Conservation (phyloP, 2,888 invertebrate genomes). For the Rhyacophila evoluta region DNA sequence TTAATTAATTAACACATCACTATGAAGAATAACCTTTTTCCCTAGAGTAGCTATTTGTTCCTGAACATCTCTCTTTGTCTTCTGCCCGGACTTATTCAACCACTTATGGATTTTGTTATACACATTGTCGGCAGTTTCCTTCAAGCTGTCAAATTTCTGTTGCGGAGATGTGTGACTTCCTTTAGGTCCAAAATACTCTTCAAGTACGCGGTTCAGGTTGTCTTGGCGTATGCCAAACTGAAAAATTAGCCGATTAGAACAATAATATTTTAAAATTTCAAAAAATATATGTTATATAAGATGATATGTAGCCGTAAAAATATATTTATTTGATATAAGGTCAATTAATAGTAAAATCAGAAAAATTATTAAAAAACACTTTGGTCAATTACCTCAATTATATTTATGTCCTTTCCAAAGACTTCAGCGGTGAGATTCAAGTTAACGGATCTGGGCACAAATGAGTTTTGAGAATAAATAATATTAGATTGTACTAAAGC, state of each 20-base stretch:
- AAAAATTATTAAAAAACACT: too few relatives aligned
- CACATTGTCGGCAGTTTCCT: conserved; percentile 57
- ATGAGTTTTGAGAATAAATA: conserved; percentile 87
- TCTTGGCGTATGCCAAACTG: conserved; percentile 81
- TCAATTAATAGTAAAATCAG: too few relatives aligned
- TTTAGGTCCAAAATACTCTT: conserved; percentile 81
- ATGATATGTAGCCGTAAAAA: too few relatives aligned
- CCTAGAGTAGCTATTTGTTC: conserved; percentile 37
- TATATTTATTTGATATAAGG: too few relatives aligned
- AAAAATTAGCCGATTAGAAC: conserved; percentile 17
- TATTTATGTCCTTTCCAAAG: conserved; percentile 82
- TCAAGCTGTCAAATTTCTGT: conserved; percentile 60
- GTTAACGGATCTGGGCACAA: conserved; percentile 78
- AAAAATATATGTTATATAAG: too few relatives aligned
- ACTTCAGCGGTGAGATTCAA: conserved; percentile 82
- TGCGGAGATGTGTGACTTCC: conserved; percentile 70
- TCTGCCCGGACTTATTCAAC: conserved; percentile 34
- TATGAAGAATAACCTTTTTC: conserved; percentile 39
- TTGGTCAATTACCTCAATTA: conserved; percentile 72
- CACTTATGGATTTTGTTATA: conserved; percentile 44
- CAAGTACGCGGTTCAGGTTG: conserved; percentile 80
- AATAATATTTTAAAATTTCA: too few relatives aligned
- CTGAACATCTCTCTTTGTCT: conserved; percentile 47
- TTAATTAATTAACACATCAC: too few relatives aligned
- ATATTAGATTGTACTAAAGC: conserved; percentile 77